phyloP scores from a whole-genome alignment of 2,797 vertebrate species.

The Spinus olivaceus region DNA sequence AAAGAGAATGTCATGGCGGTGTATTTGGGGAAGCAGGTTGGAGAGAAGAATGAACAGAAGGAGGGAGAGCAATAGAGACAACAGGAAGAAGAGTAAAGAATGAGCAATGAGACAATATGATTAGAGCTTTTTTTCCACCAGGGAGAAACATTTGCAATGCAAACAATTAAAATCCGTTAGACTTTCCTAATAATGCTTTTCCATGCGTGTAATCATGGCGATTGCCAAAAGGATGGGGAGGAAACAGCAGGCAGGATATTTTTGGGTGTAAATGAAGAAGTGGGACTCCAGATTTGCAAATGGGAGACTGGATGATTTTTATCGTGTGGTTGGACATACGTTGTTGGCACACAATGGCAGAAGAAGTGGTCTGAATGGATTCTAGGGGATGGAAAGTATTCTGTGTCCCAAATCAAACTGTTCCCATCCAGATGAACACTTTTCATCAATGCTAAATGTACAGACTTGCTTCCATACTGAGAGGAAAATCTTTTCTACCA shows the following conservation, averaged over 20 bases:
- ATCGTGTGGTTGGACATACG: neutral
- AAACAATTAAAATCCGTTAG: conserved; percentile 46
- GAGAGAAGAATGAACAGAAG: conserved; percentile 54
- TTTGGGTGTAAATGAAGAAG: neutral
- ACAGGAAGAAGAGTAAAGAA: conserved; percentile 52
- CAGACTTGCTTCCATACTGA: neutral
- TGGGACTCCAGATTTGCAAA: neutral
- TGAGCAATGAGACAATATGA: conserved; percentile 40
- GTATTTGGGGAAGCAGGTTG: conserved; percentile 18
- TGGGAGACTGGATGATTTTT: neutral
- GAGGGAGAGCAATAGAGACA: conserved; percentile 52
- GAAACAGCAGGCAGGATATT: neutral
- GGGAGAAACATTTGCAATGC: conserved; percentile 37
- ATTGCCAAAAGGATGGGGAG: neutral
- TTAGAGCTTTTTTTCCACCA: neutral
- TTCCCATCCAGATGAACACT: neutral
- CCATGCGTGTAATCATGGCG: neutral
- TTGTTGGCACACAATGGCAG: neutral
- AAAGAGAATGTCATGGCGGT: conserved; percentile 15
- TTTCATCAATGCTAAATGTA: neutral
- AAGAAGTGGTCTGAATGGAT: neutral
- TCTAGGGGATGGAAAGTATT: neutral
- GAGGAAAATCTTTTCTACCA: neutral
- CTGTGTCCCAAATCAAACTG: neutral
- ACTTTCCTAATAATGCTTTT: conserved; percentile 44